These are phyloP conservation scores for Hemiprocne comata DNA, from an alignment of 2,113 vertebrate genomes.

Conservation along the genomic window DNA sequence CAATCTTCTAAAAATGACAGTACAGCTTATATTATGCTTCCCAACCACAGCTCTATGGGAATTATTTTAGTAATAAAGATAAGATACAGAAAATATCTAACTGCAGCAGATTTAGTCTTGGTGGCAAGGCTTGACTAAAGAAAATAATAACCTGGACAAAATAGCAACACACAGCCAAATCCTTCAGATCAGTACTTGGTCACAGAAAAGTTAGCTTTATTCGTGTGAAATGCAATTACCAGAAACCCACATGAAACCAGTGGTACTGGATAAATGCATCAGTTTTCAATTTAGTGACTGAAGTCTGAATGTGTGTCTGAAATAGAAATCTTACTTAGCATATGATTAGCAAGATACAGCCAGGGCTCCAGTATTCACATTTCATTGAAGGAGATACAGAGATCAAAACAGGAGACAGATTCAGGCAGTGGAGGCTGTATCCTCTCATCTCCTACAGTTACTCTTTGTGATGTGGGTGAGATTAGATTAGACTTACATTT, in stretches of 20 bases:
- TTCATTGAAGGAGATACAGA: not conserved
- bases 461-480: not conserved
- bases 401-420: not conserved
- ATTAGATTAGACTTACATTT: not conserved
- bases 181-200: not conserved
- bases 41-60: not conserved
- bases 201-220: slow-evolving; percentile 38
- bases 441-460: not conserved
- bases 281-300: slow-evolving; percentile 37
- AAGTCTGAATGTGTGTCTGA: not conserved
- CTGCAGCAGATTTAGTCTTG: not conserved
- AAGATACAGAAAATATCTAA: not conserved
- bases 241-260: slow-evolving; percentile 35
- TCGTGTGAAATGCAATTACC: slow-evolving; percentile 57
- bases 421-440: not conserved
- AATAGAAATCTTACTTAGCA: not conserved
- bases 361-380: not conserved
- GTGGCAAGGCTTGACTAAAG: not conserved
- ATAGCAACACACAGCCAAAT: not conserved
- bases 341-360: not conserved
- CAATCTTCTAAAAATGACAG: not conserved
- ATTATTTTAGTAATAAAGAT: not conserved
- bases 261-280: slow-evolving; percentile 39
- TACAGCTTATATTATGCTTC: not conserved
- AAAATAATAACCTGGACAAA: not conserved